A percentile compares a stretch with the other conserved stretches of the same genome.
Evolutionary conservation across 2,797 vertebrate species (phyloP).

Genomic region (Leptodactylus fallax): DNA sequence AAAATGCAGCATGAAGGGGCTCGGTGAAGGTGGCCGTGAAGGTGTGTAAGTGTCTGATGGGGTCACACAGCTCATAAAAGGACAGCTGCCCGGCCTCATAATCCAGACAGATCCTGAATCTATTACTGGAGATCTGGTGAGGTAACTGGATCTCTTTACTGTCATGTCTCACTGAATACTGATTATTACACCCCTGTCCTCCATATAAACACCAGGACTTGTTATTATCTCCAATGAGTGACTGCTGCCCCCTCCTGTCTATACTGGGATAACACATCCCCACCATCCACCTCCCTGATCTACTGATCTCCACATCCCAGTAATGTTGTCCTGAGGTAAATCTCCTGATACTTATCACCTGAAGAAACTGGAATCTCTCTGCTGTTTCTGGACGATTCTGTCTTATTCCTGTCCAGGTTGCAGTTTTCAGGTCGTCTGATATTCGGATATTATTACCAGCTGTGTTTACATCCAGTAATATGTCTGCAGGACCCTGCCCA

Average conservation of each 20-base stretch:
- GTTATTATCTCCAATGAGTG: background rate
- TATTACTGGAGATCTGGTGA: background rate
- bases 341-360: background rate
- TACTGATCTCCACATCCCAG: background rate
- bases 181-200: background rate
- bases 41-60: background rate
- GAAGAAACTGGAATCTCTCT: background rate
- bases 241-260: background rate
- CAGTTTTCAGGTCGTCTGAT: background rate
- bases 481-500: background rate
- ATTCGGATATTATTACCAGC: background rate
- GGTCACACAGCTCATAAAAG: conserved; percentile 1
- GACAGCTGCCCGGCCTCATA: background rate
- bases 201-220: background rate
- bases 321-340: background rate
- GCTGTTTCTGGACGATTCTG: background rate
- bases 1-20: background rate
- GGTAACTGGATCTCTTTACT: background rate
- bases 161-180: background rate
- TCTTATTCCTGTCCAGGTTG: background rate
- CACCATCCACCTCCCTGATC: background rate
- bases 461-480: background rate
- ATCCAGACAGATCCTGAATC: background rate
- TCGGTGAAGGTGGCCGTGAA: background rate
- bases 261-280: background rate